Evolutionary conservation across 2,888 invertebrate species (phyloP).

Genomic region (Cosmorhoe ocellata): DNA sequence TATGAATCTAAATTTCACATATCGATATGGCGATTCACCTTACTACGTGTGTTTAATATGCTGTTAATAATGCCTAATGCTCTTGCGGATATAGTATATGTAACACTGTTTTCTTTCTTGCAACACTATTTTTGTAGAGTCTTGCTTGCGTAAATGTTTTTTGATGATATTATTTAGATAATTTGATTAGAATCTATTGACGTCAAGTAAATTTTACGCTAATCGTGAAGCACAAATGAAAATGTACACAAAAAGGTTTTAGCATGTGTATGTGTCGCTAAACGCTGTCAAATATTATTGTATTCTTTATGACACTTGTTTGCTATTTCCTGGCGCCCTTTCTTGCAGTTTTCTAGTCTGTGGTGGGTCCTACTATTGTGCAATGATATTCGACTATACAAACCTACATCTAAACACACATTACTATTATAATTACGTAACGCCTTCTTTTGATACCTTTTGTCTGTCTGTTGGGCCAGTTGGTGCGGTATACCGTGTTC

Average conservation of each 20-base stretch:
- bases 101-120: neutral
- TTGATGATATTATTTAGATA: neutral
- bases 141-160: no score
- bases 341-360: slow-evolving; percentile 41
- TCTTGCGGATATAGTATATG: neutral
- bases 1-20: slow-evolving; percentile 15
- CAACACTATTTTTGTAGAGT: no score
- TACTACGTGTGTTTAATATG: slow-evolving; percentile 4
- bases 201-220: slow-evolving; percentile 44
- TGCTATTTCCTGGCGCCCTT: slow-evolving; percentile 37
- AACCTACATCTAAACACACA: slow-evolving; percentile 29
- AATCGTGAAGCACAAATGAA: slow-evolving; percentile 38
- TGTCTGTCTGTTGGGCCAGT: slow-evolving; percentile 57
- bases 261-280: slow-evolving; percentile 45
- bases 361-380: slow-evolving; percentile 50
- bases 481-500: slow-evolving; percentile 55
- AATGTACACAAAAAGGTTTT: slow-evolving; percentile 55
- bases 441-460: slow-evolving; percentile 70
- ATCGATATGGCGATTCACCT: slow-evolving; percentile 16
- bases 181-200: slow-evolving; percentile 36
- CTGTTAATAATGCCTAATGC: slow-evolving; percentile 11
- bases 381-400: slow-evolving; percentile 51
- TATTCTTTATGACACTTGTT: slow-evolving; percentile 31
- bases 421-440: slow-evolving; percentile 64
- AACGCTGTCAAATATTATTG: slow-evolving; percentile 44